Percentiles rank a stretch among this genome's conserved stretches.
phyloP scores from a whole-genome alignment of 2,113 vertebrate genomes.

The Cathartes aura region DNA sequence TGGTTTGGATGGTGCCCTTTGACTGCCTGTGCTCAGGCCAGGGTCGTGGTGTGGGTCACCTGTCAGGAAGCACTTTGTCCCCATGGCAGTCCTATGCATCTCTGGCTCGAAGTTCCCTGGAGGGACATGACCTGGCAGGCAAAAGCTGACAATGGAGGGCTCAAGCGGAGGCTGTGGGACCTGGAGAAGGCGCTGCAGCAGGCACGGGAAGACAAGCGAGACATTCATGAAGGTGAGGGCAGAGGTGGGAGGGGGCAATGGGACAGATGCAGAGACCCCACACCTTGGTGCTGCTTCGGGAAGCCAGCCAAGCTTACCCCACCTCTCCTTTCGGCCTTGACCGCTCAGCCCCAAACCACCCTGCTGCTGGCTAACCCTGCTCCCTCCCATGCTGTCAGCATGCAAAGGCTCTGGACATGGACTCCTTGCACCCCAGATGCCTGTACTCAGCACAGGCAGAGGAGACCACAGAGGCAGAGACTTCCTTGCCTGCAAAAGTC shows the following conservation, averaged over 20 bases:
- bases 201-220: constrained; percentile 69
- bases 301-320: neutral
- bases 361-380: neutral
- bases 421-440: rapidly evolving
- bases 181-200: constrained; percentile 70
- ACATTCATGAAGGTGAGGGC: constrained; percentile 72
- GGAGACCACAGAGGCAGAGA: neutral
- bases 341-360: neutral
- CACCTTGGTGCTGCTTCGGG: neutral
- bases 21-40: neutral
- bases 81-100: neutral
- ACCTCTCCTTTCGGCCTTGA: neutral
- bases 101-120: constrained; percentile 54
- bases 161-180: constrained; percentile 61
- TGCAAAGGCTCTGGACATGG: neutral
- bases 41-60: neutral
- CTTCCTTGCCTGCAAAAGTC: neutral
- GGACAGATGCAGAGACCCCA: neutral
- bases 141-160: constrained; percentile 55
- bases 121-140: constrained; percentile 52
- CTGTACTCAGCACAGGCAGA: neutral
- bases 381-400: neutral
- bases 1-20: neutral
- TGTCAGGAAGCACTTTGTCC: neutral
- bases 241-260: neutral